Evolutionary conservation across 2,113 vertebrate genomes (phyloP).

Genomic region (Sitta europaea): DNA sequence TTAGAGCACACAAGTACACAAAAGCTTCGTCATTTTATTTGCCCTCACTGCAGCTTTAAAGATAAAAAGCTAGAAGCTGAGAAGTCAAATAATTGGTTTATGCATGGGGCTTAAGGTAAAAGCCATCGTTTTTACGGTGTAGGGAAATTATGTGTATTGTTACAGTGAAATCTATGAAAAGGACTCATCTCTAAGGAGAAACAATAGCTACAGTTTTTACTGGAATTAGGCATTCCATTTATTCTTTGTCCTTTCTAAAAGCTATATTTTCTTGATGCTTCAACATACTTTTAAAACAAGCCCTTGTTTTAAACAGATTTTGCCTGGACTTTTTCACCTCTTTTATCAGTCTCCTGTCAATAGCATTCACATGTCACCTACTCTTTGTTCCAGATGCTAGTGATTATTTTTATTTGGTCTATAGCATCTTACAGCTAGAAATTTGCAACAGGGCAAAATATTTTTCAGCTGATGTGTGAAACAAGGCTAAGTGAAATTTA

Average conservation of each 20-base stretch:
- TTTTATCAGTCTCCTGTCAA: neutral
- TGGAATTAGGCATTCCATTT: neutral
- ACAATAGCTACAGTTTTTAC: neutral
- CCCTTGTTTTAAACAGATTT: neutral
- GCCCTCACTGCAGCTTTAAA: neutral
- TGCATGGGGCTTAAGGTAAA: neutral
- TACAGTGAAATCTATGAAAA: neutral
- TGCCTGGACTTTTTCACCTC: neutral
- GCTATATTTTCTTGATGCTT: neutral
- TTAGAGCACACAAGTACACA: neutral
- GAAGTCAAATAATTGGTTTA: neutral
- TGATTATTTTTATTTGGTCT: neutral
- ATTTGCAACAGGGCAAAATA: neutral
- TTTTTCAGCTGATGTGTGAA: neutral
- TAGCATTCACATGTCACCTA: neutral
- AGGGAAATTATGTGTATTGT: neutral
- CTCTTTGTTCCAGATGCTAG: neutral
- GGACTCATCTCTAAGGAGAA: neutral
- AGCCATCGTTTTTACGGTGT: neutral
- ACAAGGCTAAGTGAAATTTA: neutral
- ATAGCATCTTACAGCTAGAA: neutral
- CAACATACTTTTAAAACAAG: neutral
- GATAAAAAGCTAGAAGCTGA: neutral
- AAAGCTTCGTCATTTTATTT: neutral
- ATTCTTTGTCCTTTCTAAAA: neutral